A percentile compares a stretch with the other conserved stretches of the same genome.
phyloP scores from a whole-genome alignment of 2,888 invertebrate genomes.

The Andrena praecox region DNA sequence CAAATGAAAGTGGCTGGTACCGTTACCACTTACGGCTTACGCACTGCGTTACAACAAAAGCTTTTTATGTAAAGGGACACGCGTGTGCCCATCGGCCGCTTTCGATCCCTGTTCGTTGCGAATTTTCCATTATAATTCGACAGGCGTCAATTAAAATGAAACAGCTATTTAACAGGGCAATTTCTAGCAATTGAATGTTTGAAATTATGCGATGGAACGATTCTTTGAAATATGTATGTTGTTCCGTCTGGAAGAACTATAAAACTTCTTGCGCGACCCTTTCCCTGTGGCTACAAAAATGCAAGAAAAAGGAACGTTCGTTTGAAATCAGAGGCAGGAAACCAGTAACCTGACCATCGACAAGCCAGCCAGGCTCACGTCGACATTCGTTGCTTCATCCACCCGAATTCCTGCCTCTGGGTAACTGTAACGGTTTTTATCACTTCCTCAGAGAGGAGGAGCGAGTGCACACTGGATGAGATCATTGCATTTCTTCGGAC shows the following conservation, averaged over 20 bases:
- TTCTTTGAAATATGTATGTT: background rate
- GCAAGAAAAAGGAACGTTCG: background rate
- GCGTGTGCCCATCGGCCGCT: conserved; percentile 32
- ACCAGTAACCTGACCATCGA: conserved; percentile 72
- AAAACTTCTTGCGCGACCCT: no score
- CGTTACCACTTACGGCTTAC: conserved; percentile 71
- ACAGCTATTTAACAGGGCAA: background rate
- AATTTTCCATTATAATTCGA: no score
- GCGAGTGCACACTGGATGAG: conserved; percentile 57
- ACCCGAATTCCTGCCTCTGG: conserved; percentile 70
- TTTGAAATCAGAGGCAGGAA: conserved; percentile 51
- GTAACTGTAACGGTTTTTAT: conserved; percentile 74
- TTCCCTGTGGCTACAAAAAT: background rate
- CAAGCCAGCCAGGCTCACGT: conserved; percentile 64
- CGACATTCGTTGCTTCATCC: conserved; percentile 62
- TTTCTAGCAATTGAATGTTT: background rate
- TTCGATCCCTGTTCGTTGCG: conserved; percentile 9
- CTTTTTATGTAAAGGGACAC: conserved; percentile 41
- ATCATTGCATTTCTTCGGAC: conserved; percentile 59
- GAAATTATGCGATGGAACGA: conserved; percentile 2
- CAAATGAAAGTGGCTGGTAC: conserved; percentile 79
- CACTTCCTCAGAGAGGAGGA: conserved; percentile 60
- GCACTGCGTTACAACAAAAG: conserved; percentile 62
- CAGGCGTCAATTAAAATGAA: no score
- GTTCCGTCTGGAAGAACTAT: no score